Evolutionary conservation across 2,888 invertebrate genomes (phyloP), one percentile per base, ranked within the genome.

Genomic region (Hypena proboscidalis): DNA sequence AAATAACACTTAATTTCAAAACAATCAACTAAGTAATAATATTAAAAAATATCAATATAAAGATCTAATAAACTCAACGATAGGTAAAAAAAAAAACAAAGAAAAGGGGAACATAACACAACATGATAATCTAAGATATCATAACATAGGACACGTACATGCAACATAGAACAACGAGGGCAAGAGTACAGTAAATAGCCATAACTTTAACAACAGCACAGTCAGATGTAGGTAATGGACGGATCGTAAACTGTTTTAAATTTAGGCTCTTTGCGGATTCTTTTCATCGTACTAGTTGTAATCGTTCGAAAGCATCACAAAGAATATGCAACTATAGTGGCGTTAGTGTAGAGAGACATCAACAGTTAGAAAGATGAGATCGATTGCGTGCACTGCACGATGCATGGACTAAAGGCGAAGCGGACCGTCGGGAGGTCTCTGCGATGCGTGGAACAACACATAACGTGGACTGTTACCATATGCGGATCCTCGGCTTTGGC

Each of bases 401-500:
- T 88, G 88, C 87, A 83, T 83, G 83, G 75, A 52, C 70, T 65
- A 67, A 34, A 69, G 73, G 77, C 75, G 59, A 81, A 83, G 87
- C 85, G 69, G 83, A 76, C 89, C 89, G 87, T 88, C 85, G 67
- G 68, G 41, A 78, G 87, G 87, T 69, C 78, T 74, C 73, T 80
- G 70, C 64, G 70, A 63, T 66, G 69, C 68, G 74, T 74, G 77
- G 58, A 71, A 86, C 85, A 88, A 86, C 84, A 86, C 68, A 63
- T 57, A 76, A 74, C 74, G 63, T 67, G 74, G 74, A 76, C 75
- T 75, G 73, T 96, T 97, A 96, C 96, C 96, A 96, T 94, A 96
- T 95, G 93, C 95, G 94, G 92, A 96, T 96, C 95, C 96, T 95
- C 92, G 96, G 96, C 93, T 96, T 95, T 85, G 96, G 94, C 87